phyloP scores from a whole-genome alignment of 2,888 invertebrate genomes.

The Amphipoea oculea region DNA sequence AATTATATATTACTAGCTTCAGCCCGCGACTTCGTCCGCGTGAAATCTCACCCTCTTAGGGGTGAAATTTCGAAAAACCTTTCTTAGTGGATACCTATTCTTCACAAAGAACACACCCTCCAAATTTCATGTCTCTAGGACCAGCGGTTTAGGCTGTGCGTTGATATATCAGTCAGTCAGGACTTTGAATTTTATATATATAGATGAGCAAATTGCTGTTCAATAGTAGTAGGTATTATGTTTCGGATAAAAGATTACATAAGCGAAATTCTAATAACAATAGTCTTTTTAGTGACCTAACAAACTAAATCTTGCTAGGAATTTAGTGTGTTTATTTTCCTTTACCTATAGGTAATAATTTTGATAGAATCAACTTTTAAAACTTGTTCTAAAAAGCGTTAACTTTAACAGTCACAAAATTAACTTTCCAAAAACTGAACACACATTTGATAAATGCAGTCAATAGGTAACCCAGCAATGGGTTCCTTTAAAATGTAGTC shows the following conservation, averaged over 20 bases:
- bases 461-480: not conserved
- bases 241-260: not conserved
- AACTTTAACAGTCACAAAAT: not conserved
- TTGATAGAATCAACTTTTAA: not conserved
- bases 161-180: too few species aligned
- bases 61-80: too few species aligned
- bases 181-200: too few species aligned
- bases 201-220: not conserved
- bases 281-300: not conserved
- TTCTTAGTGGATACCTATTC: too few species aligned
- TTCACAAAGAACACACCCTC: too few species aligned
- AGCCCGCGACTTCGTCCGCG: too few species aligned
- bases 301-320: not conserved
- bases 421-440: not conserved
- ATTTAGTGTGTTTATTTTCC: not conserved
- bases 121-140: too few species aligned
- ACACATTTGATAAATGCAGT: not conserved
- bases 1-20: not conserved
- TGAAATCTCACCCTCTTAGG: too few species aligned
- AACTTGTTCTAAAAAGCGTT: not conserved
- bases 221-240: not conserved
- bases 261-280: not conserved
- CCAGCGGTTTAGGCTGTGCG: too few species aligned
- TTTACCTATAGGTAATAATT: not conserved
- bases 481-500: too few species aligned